Evolutionary conservation across 2,888 invertebrate genomes (phyloP).

Genomic region (Hemaris fuciformis): DNA sequence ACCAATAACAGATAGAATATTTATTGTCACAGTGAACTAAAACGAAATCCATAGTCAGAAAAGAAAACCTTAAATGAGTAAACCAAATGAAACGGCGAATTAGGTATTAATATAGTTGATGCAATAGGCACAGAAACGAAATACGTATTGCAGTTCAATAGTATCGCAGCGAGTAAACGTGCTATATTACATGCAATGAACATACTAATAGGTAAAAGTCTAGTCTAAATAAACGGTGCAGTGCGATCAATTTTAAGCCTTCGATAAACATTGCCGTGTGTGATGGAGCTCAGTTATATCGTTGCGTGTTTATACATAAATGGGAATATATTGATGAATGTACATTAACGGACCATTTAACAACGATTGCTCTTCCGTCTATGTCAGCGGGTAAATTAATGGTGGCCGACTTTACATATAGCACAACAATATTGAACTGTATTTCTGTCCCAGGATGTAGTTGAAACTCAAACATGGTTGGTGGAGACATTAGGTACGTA

Average conservation of each 20-base stretch:
- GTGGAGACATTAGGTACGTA: too few relatives aligned
- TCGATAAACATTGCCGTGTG: not conserved
- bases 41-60: too few relatives aligned
- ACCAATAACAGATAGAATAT: too few relatives aligned
- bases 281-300: not conserved
- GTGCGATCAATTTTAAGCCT: not conserved
- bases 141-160: too few relatives aligned
- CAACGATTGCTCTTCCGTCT: constrained; percentile 32
- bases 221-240: not conserved
- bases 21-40: too few relatives aligned
- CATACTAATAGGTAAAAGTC: not conserved
- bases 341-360: constrained; percentile 34
- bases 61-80: too few relatives aligned
- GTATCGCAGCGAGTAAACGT: too few relatives aligned
- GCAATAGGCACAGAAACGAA: too few relatives aligned
- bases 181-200: not conserved
- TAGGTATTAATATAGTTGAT: too few relatives aligned
- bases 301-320: not conserved
- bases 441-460: too few relatives aligned
- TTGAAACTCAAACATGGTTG: too few relatives aligned
- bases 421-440: not conserved
- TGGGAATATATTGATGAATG: constrained; percentile 18
- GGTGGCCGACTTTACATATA: constrained; percentile 10
- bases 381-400: constrained; percentile 32
- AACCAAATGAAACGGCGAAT: too few relatives aligned